Percentiles rank a stretch among this genome's conserved stretches.
Evolutionary conservation across 2,113 vertebrate genomes (phyloP).

Genomic region (Ptilonorhynchus violaceus): DNA sequence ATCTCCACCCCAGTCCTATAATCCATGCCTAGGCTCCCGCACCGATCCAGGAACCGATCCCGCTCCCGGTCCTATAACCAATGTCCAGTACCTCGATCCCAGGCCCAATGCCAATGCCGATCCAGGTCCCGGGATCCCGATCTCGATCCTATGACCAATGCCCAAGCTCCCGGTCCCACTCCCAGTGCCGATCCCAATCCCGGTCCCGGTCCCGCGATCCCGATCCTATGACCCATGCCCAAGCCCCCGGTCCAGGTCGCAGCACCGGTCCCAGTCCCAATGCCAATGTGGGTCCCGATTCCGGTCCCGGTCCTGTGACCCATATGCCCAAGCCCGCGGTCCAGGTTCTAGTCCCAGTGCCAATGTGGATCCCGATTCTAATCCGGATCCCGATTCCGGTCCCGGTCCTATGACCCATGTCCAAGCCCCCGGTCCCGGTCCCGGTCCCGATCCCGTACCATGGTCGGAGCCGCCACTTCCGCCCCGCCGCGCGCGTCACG

Average conservation of each 20-base stretch:
- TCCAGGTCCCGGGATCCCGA: background rate
- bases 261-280: too few species aligned
- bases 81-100: too few species aligned
- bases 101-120: too few species aligned
- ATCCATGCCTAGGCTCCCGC: fast-evolving
- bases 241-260: background rate
- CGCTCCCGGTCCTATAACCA: too few species aligned
- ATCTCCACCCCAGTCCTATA: too few species aligned
- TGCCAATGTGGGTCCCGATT: background rate
- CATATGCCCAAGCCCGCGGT: too few species aligned
- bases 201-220: background rate
- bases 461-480: background rate
- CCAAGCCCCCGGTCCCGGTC: background rate
- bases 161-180: background rate
- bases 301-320: too few species aligned
- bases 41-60: too few species aligned
- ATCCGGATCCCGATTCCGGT: too few species aligned
- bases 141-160: background rate
- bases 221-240: fast-evolving
- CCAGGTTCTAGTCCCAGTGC: too few species aligned
- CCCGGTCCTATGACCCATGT: fast-evolving
- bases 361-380: too few species aligned
- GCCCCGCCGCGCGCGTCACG: background rate
- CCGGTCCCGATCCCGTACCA: background rate
- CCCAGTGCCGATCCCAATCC: background rate